A percentile compares a stretch with the other conserved stretches of the same genome.
Conservation (phyloP, 2,797 vertebrate species). For the Lepidocolaptes lacrymiger region DNA sequence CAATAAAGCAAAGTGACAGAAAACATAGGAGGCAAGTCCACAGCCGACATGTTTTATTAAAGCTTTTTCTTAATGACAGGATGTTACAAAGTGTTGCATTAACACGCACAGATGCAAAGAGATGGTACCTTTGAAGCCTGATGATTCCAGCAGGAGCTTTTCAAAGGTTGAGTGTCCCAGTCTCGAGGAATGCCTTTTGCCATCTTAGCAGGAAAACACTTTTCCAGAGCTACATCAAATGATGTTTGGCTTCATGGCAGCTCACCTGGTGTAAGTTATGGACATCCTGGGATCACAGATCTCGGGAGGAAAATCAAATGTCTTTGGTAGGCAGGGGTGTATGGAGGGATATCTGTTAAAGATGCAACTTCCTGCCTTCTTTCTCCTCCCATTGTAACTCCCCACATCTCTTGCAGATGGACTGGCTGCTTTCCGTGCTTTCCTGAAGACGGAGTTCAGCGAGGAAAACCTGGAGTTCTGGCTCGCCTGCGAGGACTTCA, state of each 20-base stretch:
- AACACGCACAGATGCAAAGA: neutral
- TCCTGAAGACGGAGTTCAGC: conserved; percentile 83
- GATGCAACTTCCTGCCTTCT: neutral
- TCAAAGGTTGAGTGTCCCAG: neutral
- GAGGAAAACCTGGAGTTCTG: conserved; percentile 85
- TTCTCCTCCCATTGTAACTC: neutral
- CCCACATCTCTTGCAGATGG: conserved; percentile 62
- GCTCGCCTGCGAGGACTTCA: conserved; percentile 83
- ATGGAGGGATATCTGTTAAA: neutral
- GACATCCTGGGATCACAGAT: fast-evolving
- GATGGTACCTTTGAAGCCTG: neutral
- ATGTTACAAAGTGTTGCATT: neutral
- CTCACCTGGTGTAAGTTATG: neutral
- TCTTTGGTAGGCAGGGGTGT: neutral
- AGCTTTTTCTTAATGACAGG: neutral
- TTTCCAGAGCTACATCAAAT: neutral
- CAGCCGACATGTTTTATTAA: neutral
- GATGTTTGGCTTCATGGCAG: neutral
- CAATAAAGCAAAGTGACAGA: conserved; percentile 34
- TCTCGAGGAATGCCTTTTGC: neutral
- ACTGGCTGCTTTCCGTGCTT: conserved; percentile 80
- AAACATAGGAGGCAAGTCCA: neutral
- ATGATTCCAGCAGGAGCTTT: neutral
- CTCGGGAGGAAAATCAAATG: neutral
- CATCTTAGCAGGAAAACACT: neutral